Conservation (phyloP, 2,113 vertebrate species). For the Calidris pygmaea region DNA sequence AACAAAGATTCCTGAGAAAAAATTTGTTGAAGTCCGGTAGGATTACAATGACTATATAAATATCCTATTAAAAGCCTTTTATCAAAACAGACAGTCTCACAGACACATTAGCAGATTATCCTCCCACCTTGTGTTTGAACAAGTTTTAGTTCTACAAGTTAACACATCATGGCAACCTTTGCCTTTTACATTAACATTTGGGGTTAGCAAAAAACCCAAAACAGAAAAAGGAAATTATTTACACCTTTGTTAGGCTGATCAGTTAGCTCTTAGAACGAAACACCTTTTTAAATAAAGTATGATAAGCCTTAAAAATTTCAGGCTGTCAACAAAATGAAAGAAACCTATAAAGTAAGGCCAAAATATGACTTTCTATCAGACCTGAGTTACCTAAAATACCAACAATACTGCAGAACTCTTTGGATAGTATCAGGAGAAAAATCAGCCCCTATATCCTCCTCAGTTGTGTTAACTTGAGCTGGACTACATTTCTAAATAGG, state of each 20-base stretch:
- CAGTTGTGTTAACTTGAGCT: background rate
- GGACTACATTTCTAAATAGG: background rate
- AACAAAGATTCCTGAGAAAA: background rate
- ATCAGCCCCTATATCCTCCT: background rate
- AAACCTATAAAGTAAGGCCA: background rate
- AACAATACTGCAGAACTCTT: background rate
- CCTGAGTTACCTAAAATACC: background rate
- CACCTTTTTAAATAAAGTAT: fast-evolving
- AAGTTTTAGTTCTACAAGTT: background rate
- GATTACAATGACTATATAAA: background rate
- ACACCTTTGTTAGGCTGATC: background rate
- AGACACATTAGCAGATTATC: background rate
- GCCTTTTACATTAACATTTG: background rate
- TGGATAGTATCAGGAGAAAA: background rate
- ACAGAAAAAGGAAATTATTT: background rate
- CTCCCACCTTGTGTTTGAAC: background rate
- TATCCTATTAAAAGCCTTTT: background rate
- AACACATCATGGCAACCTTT: background rate
- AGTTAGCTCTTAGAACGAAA: background rate
- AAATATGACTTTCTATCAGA: background rate
- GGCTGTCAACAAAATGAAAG: background rate
- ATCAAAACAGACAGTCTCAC: background rate
- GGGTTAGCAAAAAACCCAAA: fast-evolving
- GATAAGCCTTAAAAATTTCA: background rate
- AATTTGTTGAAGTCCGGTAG: background rate